Base-by-base conservation (phyloP, 2,113 vertebrate genomes). In the Perccottus glenii region DNA sequence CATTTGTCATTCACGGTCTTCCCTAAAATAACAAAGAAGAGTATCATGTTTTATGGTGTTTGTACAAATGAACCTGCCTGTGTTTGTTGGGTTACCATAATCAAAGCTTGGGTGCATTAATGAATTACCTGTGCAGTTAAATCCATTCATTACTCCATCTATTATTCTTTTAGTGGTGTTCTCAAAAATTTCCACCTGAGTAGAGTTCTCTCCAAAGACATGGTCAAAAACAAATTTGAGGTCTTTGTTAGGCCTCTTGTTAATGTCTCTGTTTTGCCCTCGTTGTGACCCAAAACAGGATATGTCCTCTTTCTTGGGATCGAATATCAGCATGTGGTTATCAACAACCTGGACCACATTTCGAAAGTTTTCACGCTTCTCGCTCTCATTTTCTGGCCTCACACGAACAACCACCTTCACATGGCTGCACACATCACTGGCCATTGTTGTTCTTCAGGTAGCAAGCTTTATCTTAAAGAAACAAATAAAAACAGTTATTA, bases 201-300 rank as follows among this genome's bases (percentile, higher is more conserved):
- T 93, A 7, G 96, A 95, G 48, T 75, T 86, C 73, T 96, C 95
- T 12, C 86, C 90, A 80, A 98, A 98, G 70, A 99, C 90, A 35
- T 91, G 67, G 86, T 99, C 98, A 85, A 98, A 99, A 14, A 98
- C 93, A 88, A 99, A 99, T 49, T 98, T 97, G 0, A 98, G 89
- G 80, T 99, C 98, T 83, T 98, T 98, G 65, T 94, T 96, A 44
- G 87, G 85, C 64, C 76, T 94, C 72, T 94, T 98, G 60, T 80
- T 94, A 76, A 98, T 61, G 65, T 98, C 94, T 60, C 94, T 90
- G 11, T 91, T 91, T 33, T 55, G 27, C 5, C 81, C 11, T 85
- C 83, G 95, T 64, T 90, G 95, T 11, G 91, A 83, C 0, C 91
- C 93, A 86, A 98, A 96, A 85, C 95, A 97, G 7, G 84, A 85